Percentiles rank a stretch among this genome's conserved stretches.
Evolutionary conservation across 2,888 invertebrate species (phyloP).

Genomic region (Odontomyia ornata): DNA sequence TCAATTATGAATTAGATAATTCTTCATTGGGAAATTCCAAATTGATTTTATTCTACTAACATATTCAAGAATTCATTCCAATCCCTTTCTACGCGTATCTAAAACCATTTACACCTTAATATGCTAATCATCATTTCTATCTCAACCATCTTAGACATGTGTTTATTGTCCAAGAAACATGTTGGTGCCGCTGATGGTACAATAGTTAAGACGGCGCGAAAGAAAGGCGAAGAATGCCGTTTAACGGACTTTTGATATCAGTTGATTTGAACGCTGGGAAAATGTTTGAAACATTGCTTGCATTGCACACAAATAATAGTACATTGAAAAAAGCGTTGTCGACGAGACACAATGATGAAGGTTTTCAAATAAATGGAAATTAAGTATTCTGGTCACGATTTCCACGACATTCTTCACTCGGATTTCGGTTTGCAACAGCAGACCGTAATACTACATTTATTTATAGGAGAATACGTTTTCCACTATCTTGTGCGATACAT

Average conservation of each 20-base stretch:
- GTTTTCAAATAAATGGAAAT: constrained; percentile 35
- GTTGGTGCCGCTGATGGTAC: no score
- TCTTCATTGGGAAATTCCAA: no score
- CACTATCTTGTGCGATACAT: not conserved
- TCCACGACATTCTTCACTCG: constrained; percentile 24
- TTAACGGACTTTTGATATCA: constrained; percentile 37
- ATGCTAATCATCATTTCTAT: not conserved
- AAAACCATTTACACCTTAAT: not conserved
- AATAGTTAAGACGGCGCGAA: not conserved
- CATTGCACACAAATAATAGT: constrained; percentile 3
- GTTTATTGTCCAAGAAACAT: not conserved
- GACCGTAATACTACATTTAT: not conserved
- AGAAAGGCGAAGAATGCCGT: constrained; percentile 20
- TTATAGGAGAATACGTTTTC: no score
- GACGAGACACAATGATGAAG: constrained; percentile 15
- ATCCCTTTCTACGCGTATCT: not conserved
- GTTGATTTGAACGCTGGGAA: constrained; percentile 11
- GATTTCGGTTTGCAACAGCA: constrained; percentile 7
- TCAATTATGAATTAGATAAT: no score
- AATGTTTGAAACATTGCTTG: constrained; percentile 8
- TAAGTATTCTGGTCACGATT: constrained; percentile 40
- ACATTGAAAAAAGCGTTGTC: constrained; percentile 1
- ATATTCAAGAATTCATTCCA: not conserved
- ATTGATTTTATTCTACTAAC: not conserved
- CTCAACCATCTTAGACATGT: not conserved